A percentile compares a stretch with the other conserved stretches of the same genome.
Evolutionary conservation across 2,113 vertebrate species (phyloP).

Genomic region (Bostrychus sinensis): DNA sequence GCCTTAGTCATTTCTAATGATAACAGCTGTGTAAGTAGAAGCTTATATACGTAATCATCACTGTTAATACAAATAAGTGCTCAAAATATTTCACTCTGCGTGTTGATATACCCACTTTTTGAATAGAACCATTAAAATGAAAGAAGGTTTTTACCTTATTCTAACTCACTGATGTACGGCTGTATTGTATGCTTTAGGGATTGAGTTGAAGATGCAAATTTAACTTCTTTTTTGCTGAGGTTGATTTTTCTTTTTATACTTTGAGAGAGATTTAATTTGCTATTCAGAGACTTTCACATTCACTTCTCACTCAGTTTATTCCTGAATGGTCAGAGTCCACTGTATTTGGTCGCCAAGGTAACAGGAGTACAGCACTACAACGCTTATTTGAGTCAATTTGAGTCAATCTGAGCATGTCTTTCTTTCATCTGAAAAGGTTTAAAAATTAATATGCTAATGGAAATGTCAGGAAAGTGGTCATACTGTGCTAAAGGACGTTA

Average conservation of each 20-base stretch:
- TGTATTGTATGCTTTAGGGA: not conserved
- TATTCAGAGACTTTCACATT: conserved; percentile 1
- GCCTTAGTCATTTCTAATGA: too few species aligned
- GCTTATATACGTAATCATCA: too few species aligned
- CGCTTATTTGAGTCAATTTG: not conserved
- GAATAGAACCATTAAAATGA: too few species aligned
- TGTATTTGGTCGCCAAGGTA: not conserved
- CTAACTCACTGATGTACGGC: not conserved
- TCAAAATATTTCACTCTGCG: too few species aligned
- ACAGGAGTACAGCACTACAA: not conserved
- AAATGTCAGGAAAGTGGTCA: not conserved
- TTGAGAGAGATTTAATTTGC: not conserved
- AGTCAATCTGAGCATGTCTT: not conserved
- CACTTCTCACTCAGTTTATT: not conserved
- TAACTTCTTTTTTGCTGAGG: conserved; percentile 1
- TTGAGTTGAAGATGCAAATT: not conserved
- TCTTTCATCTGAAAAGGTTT: conserved; percentile 1
- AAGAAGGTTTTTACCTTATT: not conserved
- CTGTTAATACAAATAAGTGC: too few species aligned
- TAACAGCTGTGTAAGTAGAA: too few species aligned
- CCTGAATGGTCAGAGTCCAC: not conserved
- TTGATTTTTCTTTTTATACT: not conserved
- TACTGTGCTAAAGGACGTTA: not conserved
- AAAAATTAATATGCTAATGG: conserved; percentile 1
- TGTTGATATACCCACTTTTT: too few species aligned